Percentiles rank a stretch among this genome's conserved stretches.
phyloP scores from a whole-genome alignment of 1,140 invertebrate species.

The Stegodyphus dumicola region DNA sequence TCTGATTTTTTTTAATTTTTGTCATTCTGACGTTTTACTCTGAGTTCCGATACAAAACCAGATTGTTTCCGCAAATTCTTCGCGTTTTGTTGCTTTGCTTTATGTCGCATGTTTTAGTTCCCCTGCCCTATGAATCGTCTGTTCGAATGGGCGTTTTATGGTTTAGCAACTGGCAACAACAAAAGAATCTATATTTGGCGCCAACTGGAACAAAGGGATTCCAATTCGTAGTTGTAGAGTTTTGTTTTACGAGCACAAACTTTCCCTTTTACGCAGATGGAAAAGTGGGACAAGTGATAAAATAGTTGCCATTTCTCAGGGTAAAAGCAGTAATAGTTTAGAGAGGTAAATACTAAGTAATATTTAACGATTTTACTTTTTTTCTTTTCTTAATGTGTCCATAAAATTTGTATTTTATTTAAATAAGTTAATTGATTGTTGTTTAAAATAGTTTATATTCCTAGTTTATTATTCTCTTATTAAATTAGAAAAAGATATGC shows the following conservation, averaged over 20 bases:
- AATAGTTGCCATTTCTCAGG: neutral
- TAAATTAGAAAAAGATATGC: too few species aligned
- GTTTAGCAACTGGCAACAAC: neutral
- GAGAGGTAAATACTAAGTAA: too few species aligned
- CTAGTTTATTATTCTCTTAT: too few species aligned
- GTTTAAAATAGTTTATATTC: too few species aligned
- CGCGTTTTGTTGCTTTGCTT: conserved; percentile 1
- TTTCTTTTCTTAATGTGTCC: too few species aligned
- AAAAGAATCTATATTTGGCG: conserved; percentile 14
- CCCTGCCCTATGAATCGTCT: neutral
- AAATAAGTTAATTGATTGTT: too few species aligned
- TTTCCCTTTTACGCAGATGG: conserved; percentile 31
- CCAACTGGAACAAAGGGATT: conserved; percentile 20
- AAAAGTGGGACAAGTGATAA: neutral
- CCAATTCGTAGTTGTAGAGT: conserved; percentile 1
- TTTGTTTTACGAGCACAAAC: conserved; percentile 33
- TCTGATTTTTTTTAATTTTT: too few species aligned
- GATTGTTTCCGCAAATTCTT: conserved; percentile 41
- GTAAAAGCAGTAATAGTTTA: neutral
- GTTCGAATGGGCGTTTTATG: neutral
- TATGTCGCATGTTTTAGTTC: neutral
- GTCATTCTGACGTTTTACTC: neutral
- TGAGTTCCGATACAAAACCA: conserved; percentile 19
- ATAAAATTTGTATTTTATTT: too few species aligned
- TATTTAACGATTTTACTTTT: too few species aligned